These are phyloP conservation scores for Pycnonotus jocosus DNA, from an alignment of 2,113 vertebrate species.

Conservation along the genomic window DNA sequence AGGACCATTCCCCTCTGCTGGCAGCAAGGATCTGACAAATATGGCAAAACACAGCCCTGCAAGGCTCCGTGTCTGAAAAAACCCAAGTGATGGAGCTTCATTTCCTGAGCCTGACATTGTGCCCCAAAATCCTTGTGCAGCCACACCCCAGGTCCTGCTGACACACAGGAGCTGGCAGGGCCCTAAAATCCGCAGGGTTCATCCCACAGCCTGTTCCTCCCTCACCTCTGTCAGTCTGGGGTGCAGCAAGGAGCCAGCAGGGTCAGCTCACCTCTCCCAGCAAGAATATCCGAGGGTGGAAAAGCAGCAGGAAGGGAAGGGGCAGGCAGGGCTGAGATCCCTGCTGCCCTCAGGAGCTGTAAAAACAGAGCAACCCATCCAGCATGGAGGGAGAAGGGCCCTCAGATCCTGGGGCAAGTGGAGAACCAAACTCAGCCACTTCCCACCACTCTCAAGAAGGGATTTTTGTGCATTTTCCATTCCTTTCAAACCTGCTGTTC, in stretches of 20 bases:
- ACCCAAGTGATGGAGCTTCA: background rate
- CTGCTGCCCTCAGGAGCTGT: fast-evolving
- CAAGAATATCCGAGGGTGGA: background rate
- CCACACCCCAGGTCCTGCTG: fast-evolving
- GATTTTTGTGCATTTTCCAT: too few relatives aligned
- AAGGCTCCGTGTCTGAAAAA: background rate
- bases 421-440: too few relatives aligned
- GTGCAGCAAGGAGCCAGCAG: background rate
- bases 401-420: background rate
- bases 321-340: background rate
- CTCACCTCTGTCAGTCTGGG: background rate
- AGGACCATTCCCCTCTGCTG: too few relatives aligned
- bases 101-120: background rate
- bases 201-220: background rate
- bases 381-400: background rate
- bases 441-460: too few relatives aligned
- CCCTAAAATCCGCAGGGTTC: background rate
- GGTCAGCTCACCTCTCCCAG: background rate
- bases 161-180: background rate
- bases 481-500: background rate
- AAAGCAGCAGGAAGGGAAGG: background rate
- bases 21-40: too few relatives aligned
- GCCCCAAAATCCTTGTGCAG: background rate
- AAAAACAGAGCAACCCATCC: background rate
- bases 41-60: background rate